Conservation (phyloP, 2,888 invertebrate genomes). For the Adineta ricciae region DNA sequence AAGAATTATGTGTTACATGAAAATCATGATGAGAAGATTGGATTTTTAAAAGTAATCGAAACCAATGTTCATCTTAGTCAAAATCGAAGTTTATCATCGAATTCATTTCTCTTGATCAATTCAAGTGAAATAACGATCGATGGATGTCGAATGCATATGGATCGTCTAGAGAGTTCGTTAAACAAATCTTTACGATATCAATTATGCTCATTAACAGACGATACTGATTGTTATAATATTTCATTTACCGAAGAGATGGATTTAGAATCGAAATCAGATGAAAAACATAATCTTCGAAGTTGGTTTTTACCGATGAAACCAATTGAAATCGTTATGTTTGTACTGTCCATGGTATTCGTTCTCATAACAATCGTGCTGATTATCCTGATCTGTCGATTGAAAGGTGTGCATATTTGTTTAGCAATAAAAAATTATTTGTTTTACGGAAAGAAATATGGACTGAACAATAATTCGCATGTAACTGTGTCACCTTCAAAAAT, state of each 20-base stretch:
- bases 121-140: neutral
- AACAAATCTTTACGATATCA: neutral
- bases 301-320: neutral
- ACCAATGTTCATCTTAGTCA: neutral
- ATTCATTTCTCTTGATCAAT: neutral
- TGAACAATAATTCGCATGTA: neutral
- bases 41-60: neutral
- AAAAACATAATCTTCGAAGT: neutral
- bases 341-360: neutral
- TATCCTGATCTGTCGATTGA: constrained; percentile 1
- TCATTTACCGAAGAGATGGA: neutral
- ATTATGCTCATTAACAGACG: neutral
- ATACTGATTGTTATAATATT: neutral
- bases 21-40: neutral
- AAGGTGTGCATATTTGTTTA: neutral
- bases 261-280: neutral
- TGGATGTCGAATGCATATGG: neutral
- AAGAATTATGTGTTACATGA: neutral
- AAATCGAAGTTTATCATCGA: neutral
- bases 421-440: neutral
- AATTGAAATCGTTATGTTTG: neutral
- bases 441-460: neutral
- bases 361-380: neutral
- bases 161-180: neutral
- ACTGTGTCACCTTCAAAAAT: neutral